Conservation (phyloP, 2,888 invertebrate species). For the Agapetus fuscipes region DNA sequence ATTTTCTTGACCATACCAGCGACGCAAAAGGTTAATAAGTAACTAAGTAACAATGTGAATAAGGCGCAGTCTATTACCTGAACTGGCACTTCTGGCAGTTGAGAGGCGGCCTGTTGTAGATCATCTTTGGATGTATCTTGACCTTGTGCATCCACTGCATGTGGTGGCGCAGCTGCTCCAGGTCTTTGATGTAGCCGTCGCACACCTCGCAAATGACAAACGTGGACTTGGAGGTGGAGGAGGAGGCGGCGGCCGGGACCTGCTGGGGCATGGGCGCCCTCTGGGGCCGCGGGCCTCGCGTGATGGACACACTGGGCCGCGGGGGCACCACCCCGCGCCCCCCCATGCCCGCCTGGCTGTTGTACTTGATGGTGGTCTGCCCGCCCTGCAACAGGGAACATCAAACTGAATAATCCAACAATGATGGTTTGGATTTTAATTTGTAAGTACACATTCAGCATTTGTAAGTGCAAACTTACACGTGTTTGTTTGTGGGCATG, state of each 20-base stretch:
- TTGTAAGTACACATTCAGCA: too few species aligned
- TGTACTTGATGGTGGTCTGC: conserved; percentile 23
- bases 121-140: conserved; percentile 94
- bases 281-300: conserved; percentile 49
- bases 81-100: conserved; percentile 96
- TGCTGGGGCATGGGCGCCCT: conserved; percentile 32
- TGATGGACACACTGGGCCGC: conserved; percentile 85
- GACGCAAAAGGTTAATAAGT: too few species aligned
- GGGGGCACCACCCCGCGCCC: conserved; percentile 31
- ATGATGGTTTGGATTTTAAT: too few species aligned
- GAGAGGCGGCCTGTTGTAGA: conserved; percentile 85
- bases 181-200: conserved; percentile 92
- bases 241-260: conserved; percentile 33
- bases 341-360: conserved; percentile 1
- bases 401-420: too few species aligned
- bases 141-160: conserved; percentile 99
- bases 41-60: too few species aligned
- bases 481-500: too few species aligned
- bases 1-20: too few species aligned
- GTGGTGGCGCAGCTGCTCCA: conserved; percentile 88
- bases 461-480: too few species aligned
- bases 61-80: conserved; percentile 31
- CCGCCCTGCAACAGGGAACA: conserved; percentile 21
- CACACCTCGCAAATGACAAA: conserved; percentile 96
- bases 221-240: conserved; percentile 52